Evolutionary conservation across 2,888 invertebrate species (phyloP).

Genomic region (Ectropis crepuscularia): DNA sequence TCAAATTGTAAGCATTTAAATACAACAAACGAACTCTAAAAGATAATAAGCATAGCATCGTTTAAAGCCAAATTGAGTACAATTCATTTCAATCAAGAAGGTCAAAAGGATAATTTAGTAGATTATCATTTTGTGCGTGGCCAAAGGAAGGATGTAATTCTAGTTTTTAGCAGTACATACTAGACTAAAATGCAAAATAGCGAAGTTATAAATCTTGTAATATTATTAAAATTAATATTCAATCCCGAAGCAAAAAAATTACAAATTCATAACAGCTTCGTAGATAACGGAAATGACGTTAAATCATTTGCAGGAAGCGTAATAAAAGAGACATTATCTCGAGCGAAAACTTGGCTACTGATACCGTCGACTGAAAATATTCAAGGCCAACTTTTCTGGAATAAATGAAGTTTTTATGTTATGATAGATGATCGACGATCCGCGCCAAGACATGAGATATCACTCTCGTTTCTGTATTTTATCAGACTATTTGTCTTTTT

Average conservation of each 20-base stretch:
- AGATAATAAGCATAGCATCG: conserved; percentile 4
- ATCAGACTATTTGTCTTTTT: conserved; percentile 14
- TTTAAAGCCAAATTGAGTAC: conserved; percentile 21
- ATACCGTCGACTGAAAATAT: conserved; percentile 18
- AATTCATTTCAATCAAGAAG: conserved; percentile 22
- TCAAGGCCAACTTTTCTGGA: conserved; percentile 27
- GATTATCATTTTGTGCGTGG: conserved; percentile 17
- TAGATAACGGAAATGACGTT: conserved; percentile 30
- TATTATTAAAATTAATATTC: conserved; percentile 4
- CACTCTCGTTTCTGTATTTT: conserved; percentile 18
- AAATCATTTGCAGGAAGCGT: conserved; percentile 28
- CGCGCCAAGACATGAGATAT: conserved; percentile 18
- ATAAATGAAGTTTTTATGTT: conserved; percentile 20
- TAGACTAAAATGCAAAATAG: background rate
- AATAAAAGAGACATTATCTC: conserved; percentile 30
- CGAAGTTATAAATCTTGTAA: conserved; percentile 1
- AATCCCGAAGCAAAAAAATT: conserved; percentile 6
- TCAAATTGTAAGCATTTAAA: background rate
- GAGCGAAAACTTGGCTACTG: conserved; percentile 23
- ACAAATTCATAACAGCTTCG: conserved; percentile 16
- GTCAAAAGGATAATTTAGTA: conserved; percentile 18
- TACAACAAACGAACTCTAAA: background rate
- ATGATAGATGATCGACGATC: conserved; percentile 20
- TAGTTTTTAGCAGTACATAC: background rate
- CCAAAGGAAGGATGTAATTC: conserved; percentile 1